Percentiles rank a stretch among this genome's conserved stretches.
Conservation (phyloP, 92 coral and sea anemone species). For the Porites evermanni region DNA sequence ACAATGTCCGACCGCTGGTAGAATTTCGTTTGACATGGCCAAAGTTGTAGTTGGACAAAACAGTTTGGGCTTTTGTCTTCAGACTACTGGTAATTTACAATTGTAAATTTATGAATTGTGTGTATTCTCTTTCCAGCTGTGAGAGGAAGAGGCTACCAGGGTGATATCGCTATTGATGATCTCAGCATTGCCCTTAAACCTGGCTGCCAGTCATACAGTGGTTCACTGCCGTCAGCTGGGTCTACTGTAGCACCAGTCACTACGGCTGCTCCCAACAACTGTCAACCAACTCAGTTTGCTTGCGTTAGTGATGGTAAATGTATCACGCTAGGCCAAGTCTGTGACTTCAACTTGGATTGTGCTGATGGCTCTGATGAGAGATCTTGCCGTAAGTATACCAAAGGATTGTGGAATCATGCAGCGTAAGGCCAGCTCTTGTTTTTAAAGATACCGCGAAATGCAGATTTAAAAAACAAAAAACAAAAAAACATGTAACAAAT, state of each 20-base stretch:
- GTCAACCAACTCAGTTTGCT: conserved; percentile 77
- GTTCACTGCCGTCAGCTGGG: conserved; percentile 73
- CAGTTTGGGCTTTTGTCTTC: too few species aligned
- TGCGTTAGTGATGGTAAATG: conserved; percentile 87
- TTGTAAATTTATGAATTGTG: background rate
- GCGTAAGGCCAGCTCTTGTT: too few species aligned
- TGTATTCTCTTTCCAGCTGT: conserved; percentile 47
- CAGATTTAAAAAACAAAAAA: too few species aligned
- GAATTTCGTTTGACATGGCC: too few species aligned
- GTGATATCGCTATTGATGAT: conserved; percentile 97
- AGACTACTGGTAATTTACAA: too few species aligned
- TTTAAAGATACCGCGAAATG: too few species aligned
- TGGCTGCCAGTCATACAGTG: conserved; percentile 64
- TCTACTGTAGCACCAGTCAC: conserved; percentile 83
- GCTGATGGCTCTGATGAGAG: conserved; percentile 94
- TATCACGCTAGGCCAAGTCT: conserved; percentile 60
- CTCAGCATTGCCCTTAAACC: conserved; percentile 74
- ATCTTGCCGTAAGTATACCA: conserved; percentile 88
- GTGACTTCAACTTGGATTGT: conserved; percentile 94
- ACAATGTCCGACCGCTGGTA: too few species aligned
- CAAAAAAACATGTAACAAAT: too few species aligned
- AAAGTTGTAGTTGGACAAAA: too few species aligned
- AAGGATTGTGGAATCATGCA: too few species aligned
- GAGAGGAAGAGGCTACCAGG: conserved; percentile 83
- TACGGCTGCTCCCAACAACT: conserved; percentile 90